Percentiles rank a stretch among this genome's conserved stretches.
Conservation (phyloP, 2,797 vertebrate genomes). For the Mormyrus proboscirostris region DNA sequence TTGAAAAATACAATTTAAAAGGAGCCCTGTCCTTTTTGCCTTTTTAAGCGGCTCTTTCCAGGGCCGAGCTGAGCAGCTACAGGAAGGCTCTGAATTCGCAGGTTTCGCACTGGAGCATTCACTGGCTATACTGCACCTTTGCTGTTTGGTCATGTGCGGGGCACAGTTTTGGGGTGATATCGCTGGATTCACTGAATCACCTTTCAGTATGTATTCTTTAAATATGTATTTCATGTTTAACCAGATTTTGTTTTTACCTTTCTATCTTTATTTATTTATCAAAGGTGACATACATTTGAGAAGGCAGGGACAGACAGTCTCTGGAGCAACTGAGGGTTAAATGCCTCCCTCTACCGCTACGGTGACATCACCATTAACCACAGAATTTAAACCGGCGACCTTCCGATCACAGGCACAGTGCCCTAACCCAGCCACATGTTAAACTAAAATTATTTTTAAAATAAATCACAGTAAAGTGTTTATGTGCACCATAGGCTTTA, state of each 20-base stretch:
- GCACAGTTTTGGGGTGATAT: not conserved
- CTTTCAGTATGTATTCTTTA: not conserved
- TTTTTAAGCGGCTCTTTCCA: not conserved
- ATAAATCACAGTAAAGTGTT: not conserved
- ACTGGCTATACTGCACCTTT: not conserved
- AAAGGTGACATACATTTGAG: not conserved
- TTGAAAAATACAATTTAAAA: not conserved
- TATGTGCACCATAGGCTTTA: not conserved
- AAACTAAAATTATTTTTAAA: not conserved
- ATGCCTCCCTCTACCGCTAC: not conserved
- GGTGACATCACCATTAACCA: not conserved
- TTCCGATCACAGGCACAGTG: not conserved
- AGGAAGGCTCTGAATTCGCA: not conserved
- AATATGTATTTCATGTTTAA: not conserved
- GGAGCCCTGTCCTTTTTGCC: not conserved
- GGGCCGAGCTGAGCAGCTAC: not conserved
- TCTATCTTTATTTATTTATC: not conserved
- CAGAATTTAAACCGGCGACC: not conserved
- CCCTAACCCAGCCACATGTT: not conserved
- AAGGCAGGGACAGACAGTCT: not conserved
- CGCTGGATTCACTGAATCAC: not conserved
- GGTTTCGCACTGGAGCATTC: not conserved
- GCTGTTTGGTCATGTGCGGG: not conserved
- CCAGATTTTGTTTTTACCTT: not conserved
- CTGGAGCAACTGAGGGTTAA: not conserved